Percentiles rank a stretch among this genome's conserved stretches.
phyloP scores from a whole-genome alignment of 1,140 invertebrate genomes.

The Drosophila nikananu region DNA sequence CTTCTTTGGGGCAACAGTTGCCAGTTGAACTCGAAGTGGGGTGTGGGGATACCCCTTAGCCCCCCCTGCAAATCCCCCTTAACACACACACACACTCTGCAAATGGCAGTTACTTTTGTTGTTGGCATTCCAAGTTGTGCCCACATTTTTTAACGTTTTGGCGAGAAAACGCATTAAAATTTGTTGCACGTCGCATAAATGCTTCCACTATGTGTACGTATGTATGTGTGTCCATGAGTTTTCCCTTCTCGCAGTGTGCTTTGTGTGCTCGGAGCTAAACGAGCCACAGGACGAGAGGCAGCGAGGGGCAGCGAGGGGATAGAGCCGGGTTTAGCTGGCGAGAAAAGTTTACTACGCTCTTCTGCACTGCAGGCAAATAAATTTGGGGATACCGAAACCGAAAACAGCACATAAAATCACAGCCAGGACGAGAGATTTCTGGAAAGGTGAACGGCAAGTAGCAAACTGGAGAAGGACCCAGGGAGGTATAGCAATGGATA shows the following conservation, averaged over 20 bases:
- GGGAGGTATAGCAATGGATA: too few relatives aligned
- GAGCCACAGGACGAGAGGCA: slow-evolving; percentile 24
- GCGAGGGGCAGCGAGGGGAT: slow-evolving; percentile 7
- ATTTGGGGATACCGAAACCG: slow-evolving; percentile 78
- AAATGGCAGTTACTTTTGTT: slow-evolving; percentile 73
- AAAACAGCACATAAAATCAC: slow-evolving; percentile 83
- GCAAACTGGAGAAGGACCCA: not conserved
- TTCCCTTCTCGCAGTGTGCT: slow-evolving; percentile 33
- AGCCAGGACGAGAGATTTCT: slow-evolving; percentile 62
- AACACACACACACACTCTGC: slow-evolving; percentile 44
- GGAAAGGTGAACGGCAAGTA: slow-evolving; percentile 53
- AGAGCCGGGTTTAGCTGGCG: slow-evolving; percentile 43
- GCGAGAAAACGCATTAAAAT: slow-evolving; percentile 82
- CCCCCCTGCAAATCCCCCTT: slow-evolving; percentile 14
- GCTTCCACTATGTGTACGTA: slow-evolving; percentile 54
- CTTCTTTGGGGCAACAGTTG: slow-evolving; percentile 70
- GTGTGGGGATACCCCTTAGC: slow-evolving; percentile 5
- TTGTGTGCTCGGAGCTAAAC: slow-evolving; percentile 31
- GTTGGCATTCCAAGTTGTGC: slow-evolving; percentile 79
- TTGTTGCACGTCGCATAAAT: slow-evolving; percentile 83
- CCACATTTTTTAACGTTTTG: slow-evolving; percentile 83
- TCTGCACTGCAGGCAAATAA: slow-evolving; percentile 81
- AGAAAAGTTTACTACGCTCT: slow-evolving; percentile 67
- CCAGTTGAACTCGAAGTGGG: slow-evolving; percentile 64
- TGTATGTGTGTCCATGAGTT: slow-evolving; percentile 24